Evolutionary conservation across 2,888 invertebrate species (phyloP), one percentile per base, ranked within the genome.

Genomic region (Spilarctia lutea): DNA sequence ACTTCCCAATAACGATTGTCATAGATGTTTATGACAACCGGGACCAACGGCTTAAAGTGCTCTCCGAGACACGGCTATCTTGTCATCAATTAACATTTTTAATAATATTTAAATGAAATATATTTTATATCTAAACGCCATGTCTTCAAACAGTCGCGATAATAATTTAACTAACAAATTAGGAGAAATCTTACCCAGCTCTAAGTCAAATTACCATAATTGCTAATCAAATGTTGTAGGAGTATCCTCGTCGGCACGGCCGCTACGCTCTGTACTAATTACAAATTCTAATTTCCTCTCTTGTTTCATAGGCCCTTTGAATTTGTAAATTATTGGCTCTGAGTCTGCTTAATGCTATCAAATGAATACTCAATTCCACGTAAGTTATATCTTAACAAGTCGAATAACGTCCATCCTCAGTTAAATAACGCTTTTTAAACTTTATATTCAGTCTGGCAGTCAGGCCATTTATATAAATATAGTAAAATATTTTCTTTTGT

Each of bases 151-250:
- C 90, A 85, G 89, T 86, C 85, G 89, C 88, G 91, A 92, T 93
- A 90, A 92, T 94, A 94, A 94, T 94, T 94, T 94, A 93, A 94
- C 94, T 94, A 93, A 94, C 94, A 94, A 96, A 96, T 94, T 94
- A 93, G 92, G 87, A 92, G 93, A 92, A 95, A 94, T 96, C 94
- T 95, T 94, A 94, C 94, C 94, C 94, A 92, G 93, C 93, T 94
- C 93, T 93, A 92, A 95, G 94, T 93, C 93, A 92, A 94, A 96
- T 96, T 96, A 94, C 90, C 95, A 95, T 96, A 96, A 96, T 96
- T 94, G 94, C 93, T 96, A 95, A 96, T 95, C 95, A 96, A 95
- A 95, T 93, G 94, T 93, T 93, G 94, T 93, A 92, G 92, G 93
- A 93, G 93, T 91, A 90, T 91, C 91, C 89, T 89, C 88, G 89